Conservation (phyloP, 2,888 invertebrate genomes). For the Aleiodes testaceus region DNA sequence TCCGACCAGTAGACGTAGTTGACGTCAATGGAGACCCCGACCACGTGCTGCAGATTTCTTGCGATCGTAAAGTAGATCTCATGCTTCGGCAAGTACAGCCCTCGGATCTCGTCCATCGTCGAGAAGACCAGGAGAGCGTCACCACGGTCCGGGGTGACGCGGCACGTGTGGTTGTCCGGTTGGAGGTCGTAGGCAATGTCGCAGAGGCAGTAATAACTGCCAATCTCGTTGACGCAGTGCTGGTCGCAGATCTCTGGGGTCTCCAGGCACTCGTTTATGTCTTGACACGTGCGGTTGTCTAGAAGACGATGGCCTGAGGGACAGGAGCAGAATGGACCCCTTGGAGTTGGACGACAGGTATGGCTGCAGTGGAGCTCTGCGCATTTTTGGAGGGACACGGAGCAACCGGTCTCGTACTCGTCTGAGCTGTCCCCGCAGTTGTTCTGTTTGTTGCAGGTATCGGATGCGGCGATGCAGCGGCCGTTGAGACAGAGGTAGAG, state of each 20-base stretch:
- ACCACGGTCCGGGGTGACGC: slow-evolving; percentile 72
- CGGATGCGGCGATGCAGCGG: slow-evolving; percentile 75
- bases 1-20: slow-evolving; percentile 86
- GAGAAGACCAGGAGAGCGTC: slow-evolving; percentile 83
- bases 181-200: slow-evolving; percentile 76
- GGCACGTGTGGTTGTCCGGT: slow-evolving; percentile 76
- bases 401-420: slow-evolving; percentile 74
- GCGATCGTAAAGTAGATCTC: slow-evolving; percentile 73
- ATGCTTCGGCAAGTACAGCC: slow-evolving; percentile 77
- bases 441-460: slow-evolving; percentile 75
- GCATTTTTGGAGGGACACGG: slow-evolving; percentile 51
- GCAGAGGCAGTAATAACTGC: slow-evolving; percentile 79
- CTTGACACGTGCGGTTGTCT: slow-evolving; percentile 63
- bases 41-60: slow-evolving; percentile 75
- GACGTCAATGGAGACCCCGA: slow-evolving; percentile 83
- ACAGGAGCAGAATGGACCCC: slow-evolving; percentile 78
- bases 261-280: slow-evolving; percentile 79
- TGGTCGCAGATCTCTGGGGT: slow-evolving; percentile 81
- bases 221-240: slow-evolving; percentile 77
- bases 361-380: slow-evolving; percentile 67
- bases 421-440: slow-evolving; percentile 80
- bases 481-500: slow-evolving; percentile 75
- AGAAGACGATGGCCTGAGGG: slow-evolving; percentile 66
- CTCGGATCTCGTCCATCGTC: slow-evolving; percentile 79
- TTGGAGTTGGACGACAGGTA: slow-evolving; percentile 72